These are phyloP conservation scores for Halyomorpha halys DNA, from an alignment of 1,140 invertebrate genomes.

Conservation along the genomic window DNA sequence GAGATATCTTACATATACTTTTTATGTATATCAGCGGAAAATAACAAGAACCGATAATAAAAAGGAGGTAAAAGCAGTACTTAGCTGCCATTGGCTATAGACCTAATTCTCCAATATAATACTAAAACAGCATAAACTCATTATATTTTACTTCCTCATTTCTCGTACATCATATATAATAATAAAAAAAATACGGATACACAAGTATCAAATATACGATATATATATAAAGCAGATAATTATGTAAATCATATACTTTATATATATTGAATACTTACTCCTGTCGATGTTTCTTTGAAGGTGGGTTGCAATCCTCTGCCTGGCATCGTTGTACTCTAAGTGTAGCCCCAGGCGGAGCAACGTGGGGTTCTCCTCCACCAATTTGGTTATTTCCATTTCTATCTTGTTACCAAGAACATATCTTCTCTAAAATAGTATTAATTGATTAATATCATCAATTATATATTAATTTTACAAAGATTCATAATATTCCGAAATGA, in stretches of 20 bases:
- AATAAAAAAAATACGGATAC: neutral
- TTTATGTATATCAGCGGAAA: no score
- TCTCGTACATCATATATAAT: neutral
- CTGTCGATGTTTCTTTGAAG: slow-evolving; percentile 93
- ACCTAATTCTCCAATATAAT: no score
- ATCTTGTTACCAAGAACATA: slow-evolving; percentile 92
- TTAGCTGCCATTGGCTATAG: no score
- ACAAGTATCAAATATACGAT: neutral
- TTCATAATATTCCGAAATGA: no score
- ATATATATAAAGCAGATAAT: neutral
- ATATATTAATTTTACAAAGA: no score
- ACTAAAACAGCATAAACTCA: no score
- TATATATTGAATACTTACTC: slow-evolving; percentile 60
- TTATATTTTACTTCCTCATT: no score
- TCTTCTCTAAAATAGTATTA: slow-evolving; percentile 57
- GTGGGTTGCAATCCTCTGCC: slow-evolving; percentile 82
- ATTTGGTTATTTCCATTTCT: slow-evolving; percentile 92
- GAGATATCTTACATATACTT: no score
- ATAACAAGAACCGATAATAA: no score
- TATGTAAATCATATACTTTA: neutral
- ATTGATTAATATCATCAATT: neutral
- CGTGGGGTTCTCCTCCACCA: slow-evolving; percentile 86
- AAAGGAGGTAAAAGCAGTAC: no score
- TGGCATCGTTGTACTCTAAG: slow-evolving; percentile 91
- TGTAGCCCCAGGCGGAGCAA: slow-evolving; percentile 84